Conservation (phyloP, 2,113 vertebrate genomes). For the Xerus inauris region DNA sequence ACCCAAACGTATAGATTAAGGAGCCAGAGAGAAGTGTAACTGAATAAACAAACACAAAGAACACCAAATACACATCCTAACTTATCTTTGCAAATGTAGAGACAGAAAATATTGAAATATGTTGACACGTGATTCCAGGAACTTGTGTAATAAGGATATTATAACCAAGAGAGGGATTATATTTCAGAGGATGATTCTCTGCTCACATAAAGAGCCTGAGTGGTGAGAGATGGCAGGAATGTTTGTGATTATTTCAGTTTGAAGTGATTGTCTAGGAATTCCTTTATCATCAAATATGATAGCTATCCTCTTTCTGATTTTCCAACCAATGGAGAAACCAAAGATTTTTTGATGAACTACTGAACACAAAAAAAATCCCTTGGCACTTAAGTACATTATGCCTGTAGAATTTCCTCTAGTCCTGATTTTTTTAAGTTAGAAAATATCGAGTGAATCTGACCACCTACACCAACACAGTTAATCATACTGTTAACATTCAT, state of each 20-base stretch:
- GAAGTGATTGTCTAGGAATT: constrained; percentile 94
- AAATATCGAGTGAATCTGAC: constrained; percentile 89
- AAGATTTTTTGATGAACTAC: constrained; percentile 89
- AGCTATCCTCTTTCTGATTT: constrained; percentile 92
- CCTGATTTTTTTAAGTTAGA: constrained; percentile 90
- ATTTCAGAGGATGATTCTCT: constrained; percentile 93
- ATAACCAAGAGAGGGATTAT: constrained; percentile 94
- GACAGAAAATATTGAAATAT: constrained; percentile 68
- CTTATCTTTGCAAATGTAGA: neutral
- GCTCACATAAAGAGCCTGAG: constrained; percentile 81
- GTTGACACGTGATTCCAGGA: constrained; percentile 94
- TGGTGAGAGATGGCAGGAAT: constrained; percentile 66
- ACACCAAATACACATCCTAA: neutral
- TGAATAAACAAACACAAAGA: neutral
- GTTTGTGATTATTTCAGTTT: constrained; percentile 89
- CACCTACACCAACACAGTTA: constrained; percentile 92
- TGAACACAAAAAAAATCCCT: constrained; percentile 91
- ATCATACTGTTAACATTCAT: constrained; percentile 88
- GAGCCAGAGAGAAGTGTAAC: neutral
- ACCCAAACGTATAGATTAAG: neutral
- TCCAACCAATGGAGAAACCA: constrained; percentile 88
- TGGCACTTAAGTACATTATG: constrained; percentile 95
- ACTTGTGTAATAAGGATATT: constrained; percentile 96
- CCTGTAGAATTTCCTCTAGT: constrained; percentile 94
- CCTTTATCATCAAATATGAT: constrained; percentile 96